Base-by-base conservation (phyloP, 2,113 vertebrate species). In the Barbus barbus region DNA sequence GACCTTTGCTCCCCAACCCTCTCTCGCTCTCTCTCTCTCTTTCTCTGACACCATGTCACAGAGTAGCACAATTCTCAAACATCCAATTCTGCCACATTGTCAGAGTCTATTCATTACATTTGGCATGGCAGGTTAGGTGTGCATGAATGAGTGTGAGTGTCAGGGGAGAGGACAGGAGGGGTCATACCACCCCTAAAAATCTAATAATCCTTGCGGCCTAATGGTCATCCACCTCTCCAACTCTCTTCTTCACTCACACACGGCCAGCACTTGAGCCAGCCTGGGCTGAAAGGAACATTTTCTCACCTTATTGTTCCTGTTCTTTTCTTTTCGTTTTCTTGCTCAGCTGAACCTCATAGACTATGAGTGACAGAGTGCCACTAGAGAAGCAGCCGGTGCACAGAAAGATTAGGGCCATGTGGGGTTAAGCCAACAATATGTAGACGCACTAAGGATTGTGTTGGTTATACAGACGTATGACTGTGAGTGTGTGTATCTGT, bases 371-470 rank as follows among this genome's bases (percentile, higher is more conserved):
- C 91, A 92, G 92, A 95, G 92, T 93, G 91, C 90, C 90, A 92
- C 92, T 91, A 90, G 91, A 92, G 88, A 90, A 89, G 86, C 92
- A 90, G 74, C 83, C 91, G 90, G 91, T 88, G 90, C 88, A 88
- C 88, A 92, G 92, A 92, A 92, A 92, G 91, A 93, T 94, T 92
- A 93, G 91, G 90, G 91, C 90, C 88, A 86, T 89, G 92, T 88
- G 87, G 93, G 94, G 92, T 93, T 93, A 93, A 93, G 91, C 91
- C 91, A 92, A 94, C 92, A 93, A 92, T 93, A 91, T 92, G 91
- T 90, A 91, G 90, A 89, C 90, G 84, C 56, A 72, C 72, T 85
- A 81, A 28, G 38, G 73, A 67, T 81, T 41, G 28, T 77, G 60
- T 77, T 26, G 77, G 58, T 63, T 79, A 63, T 63, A 79, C 56